These are phyloP conservation scores for Trichonephila clavipes DNA, from an alignment of 1,140 invertebrate genomes.

Conservation along the genomic window DNA sequence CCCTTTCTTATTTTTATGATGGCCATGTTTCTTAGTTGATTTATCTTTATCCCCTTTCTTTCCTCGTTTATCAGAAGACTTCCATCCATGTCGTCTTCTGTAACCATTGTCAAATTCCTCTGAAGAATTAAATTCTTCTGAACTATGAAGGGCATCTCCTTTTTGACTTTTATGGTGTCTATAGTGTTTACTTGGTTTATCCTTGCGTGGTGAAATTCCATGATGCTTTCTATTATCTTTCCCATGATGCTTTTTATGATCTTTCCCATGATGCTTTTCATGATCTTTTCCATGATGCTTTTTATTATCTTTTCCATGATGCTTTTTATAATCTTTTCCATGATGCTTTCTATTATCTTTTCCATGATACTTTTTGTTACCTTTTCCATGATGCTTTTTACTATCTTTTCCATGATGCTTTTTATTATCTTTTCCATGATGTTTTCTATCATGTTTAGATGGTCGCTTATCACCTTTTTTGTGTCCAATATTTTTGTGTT, in stretches of 20 bases:
- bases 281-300: no score
- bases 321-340: no score
- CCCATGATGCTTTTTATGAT: no score
- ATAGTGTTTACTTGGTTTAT: background rate
- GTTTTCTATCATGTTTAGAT: background rate
- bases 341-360: no score
- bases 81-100: background rate
- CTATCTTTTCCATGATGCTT: background rate
- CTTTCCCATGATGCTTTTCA: no score
- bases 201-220: background rate
- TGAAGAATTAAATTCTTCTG: background rate
- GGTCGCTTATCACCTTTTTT: background rate
- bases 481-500: background rate
- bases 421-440: background rate
- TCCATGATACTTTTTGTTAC: no score
- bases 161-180: background rate
- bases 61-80: background rate
- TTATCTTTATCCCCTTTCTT: background rate
- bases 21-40: background rate
- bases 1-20: background rate
- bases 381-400: no score
- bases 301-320: no score
- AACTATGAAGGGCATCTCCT: background rate
- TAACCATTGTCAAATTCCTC: background rate
- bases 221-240: background rate